Evolutionary conservation across 2,797 vertebrate species (phyloP), one percentile per base, ranked within the genome.

Genomic region (Rallus crepitans): DNA sequence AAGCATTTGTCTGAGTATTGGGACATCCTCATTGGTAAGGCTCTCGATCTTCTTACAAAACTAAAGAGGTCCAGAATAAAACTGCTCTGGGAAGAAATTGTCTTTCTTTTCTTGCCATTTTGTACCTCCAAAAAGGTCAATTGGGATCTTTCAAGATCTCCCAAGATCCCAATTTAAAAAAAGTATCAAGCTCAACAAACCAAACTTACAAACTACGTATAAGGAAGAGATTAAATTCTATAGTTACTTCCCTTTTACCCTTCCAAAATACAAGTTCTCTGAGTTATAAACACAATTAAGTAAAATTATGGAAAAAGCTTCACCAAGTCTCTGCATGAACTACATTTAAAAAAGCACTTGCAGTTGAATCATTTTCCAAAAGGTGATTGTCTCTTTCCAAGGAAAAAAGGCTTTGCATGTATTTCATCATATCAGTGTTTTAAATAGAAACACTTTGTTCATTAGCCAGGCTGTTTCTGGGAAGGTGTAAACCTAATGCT

Each of bases 401-500:
- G 53, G 28, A 56, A 68, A 77, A 85, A 56, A 6, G 9, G 8
- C 35, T 27, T 90, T 86, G 61, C n/a, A 75, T 81, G 13, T 83
- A 35, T 77, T 94, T 88, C 35, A 27, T 60, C 48, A n/a, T 78
- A 83, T 86, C 45, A 86, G 1, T 56, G 15, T 88, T 86, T 83
- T 57, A 86, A 75, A 83, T n/a, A 78, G 61, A 88, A 96, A 78
- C 1, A 6, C 53, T 82, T 87, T 93, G 40, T 92, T 89, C 73
- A 25, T 48, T 76, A 89, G 40, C 40, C 35, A 72, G 33, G 25
- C 30, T 89, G 6, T 87, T 94, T 15, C 52, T 76, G 30, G 59
- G 64, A 77, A 90, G 31, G 11, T 76, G 65, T n/a, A 53, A 75
- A 84, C 20, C 76, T 65, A 79, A 35, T 69, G 40, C 18, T 68